Conservation (phyloP, 92 coral and sea anemone genomes). For the Palythoa caribaeorum region DNA sequence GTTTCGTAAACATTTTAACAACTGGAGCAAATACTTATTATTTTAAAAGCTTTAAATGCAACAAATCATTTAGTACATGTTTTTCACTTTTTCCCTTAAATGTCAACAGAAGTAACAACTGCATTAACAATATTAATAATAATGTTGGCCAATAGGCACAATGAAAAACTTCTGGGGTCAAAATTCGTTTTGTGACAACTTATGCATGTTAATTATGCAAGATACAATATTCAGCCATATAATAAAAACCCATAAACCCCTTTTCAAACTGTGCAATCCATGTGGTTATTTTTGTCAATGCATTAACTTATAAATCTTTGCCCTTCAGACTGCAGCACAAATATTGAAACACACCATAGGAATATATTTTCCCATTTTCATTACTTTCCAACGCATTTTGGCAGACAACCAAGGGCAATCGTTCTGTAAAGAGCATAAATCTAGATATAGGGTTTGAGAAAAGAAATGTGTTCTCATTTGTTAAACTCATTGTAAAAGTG, state of each 20-base stretch:
- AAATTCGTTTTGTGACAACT: background rate
- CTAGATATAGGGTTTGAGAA: background rate
- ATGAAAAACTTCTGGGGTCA: background rate
- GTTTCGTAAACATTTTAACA: background rate
- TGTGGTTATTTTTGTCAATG: background rate
- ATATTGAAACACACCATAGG: background rate
- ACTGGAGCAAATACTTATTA: background rate
- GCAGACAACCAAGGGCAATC: no score
- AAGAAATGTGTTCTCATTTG: background rate
- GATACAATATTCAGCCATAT: conserved; percentile 8
- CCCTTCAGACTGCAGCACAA: background rate
- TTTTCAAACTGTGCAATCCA: conserved; percentile 32
- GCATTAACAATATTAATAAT: background rate
- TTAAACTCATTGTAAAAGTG: conserved; percentile 7
- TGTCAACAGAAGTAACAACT: background rate
- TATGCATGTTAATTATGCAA: conserved; percentile 12
- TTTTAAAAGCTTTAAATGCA: background rate
- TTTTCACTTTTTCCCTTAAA: background rate
- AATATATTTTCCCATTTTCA: background rate
- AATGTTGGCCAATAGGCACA: background rate
- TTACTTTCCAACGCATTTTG: background rate
- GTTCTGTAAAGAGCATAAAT: background rate
- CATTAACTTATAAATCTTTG: background rate
- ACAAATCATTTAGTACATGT: background rate
- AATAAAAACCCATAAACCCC: background rate